Evolutionary conservation across 2,888 invertebrate species (phyloP).

Genomic region (Plagiodera versicolora): DNA sequence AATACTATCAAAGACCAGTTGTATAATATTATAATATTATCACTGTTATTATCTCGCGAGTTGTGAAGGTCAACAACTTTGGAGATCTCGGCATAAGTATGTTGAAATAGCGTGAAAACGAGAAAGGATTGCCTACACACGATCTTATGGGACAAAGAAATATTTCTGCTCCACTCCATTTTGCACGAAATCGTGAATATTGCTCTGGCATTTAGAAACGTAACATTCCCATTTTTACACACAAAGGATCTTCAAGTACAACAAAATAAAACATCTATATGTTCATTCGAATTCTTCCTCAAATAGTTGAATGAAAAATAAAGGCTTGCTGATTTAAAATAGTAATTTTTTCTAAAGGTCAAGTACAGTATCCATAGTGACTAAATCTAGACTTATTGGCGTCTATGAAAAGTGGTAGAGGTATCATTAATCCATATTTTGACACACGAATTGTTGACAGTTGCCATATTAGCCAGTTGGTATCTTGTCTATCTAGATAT

Average conservation of each 20-base stretch:
- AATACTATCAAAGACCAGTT: not conserved
- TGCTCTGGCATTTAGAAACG: not conserved
- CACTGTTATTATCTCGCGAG: not conserved
- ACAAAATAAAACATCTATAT: not conserved
- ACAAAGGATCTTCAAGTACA: not conserved
- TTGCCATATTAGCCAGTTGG: too few species aligned
- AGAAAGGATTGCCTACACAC: not conserved
- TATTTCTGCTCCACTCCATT: not conserved
- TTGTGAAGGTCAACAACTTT: constrained; percentile 21
- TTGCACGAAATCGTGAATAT: not conserved
- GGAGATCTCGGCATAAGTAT: constrained; percentile 19
- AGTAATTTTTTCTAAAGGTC: too few species aligned
- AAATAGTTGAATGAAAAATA: too few species aligned
- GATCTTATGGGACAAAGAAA: not conserved
- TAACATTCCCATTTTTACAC: not conserved
- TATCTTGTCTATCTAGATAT: too few species aligned
- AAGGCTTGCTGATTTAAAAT: too few species aligned
- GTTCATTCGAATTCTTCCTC: too few species aligned
- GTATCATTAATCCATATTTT: too few species aligned
- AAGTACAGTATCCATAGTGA: too few species aligned
- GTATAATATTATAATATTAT: not conserved
- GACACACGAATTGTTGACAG: too few species aligned
- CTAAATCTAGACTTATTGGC: too few species aligned
- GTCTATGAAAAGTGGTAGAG: too few species aligned
- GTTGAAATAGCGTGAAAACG: not conserved